Base-by-base conservation (phyloP, 2,888 invertebrate genomes). In the Galeopsomyia nigrocyanea region DNA sequence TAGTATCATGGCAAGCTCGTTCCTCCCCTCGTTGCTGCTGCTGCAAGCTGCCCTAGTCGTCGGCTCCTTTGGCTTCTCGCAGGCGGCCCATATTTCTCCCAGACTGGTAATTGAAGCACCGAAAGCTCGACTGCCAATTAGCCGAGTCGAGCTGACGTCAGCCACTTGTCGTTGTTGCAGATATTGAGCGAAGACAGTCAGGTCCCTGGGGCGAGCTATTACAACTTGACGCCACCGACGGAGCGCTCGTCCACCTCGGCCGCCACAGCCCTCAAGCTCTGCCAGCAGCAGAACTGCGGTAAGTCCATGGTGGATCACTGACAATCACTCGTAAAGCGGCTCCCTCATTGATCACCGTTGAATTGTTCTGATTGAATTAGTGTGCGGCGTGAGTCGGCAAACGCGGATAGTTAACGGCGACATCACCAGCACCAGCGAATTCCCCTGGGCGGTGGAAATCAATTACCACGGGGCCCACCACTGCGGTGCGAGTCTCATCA, bases 361-460 rank as follows among this genome's bases (percentile, higher is more conserved):
- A n/a, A n/a, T n/a, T n/a, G n/a, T n/a, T 55, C 17, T 61, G 3
- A 53, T 57, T 7, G 2, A 10, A 56, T 1, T 77, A 90, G 90
- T 88, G 77, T 89, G 88, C 86, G 93, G 93, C 79, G 87, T 90
- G 85, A 86, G 88, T 73, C 82, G 89, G 74, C 87, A 90, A 62
- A 90, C 90, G 50, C 88, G 92, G 50, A 92, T 94, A 72, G 92
- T 94, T 5, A 94, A 94, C 31, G 94, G 94, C 3, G 88, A 89
- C 60, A 87, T 89, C 21, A 89, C 92, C 0, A 88, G 88, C 67
- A 89, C 91, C 10, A 91, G 92, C 76, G 93, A 93, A 83, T 93
- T 92, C 80, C 94, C 94, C 0, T 94, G 94, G 94, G 88, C 94
- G 74, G 93, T 91, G 0, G 92, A 92, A 14, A 87, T 94, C 75